Percentiles rank a stretch among this genome's conserved stretches.
Evolutionary conservation across 2,113 vertebrate species (phyloP).

Genomic region (Mastomys coucha): DNA sequence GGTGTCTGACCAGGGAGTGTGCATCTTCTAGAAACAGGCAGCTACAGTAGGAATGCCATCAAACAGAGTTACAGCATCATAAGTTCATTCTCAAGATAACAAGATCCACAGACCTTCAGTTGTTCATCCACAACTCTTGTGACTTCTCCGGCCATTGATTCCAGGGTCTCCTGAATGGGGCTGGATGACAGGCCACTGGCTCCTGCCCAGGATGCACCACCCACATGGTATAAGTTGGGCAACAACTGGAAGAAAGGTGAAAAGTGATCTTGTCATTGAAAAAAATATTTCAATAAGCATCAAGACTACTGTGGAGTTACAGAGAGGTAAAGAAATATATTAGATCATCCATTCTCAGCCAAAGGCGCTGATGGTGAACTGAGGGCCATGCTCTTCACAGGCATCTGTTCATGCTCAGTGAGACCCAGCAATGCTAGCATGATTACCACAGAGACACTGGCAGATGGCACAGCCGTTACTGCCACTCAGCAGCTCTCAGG

Average conservation of each 20-base stretch:
- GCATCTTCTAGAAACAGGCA: too few relatives aligned
- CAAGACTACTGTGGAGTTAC: not conserved
- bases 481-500: not conserved
- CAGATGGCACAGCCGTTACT: not conserved
- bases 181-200: slow-evolving; percentile 89
- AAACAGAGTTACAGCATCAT: not conserved
- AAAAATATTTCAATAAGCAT: not conserved
- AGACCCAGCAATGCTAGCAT: not conserved
- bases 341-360: not conserved
- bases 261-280: not conserved
- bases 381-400: not conserved
- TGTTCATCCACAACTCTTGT: slow-evolving; percentile 96
- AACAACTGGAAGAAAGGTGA: slow-evolving; percentile 89
- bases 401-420: not conserved
- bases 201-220: slow-evolving; percentile 91
- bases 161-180: slow-evolving; percentile 96
- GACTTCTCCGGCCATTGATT: slow-evolving; percentile 98
- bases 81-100: not conserved
- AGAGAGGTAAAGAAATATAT: not conserved
- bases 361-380: not conserved
- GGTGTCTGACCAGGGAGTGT: not conserved
- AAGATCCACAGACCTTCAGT: slow-evolving; percentile 92
- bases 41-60: not conserved
- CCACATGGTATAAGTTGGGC: slow-evolving; percentile 96
- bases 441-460: not conserved